phyloP scores from a whole-genome alignment of 2,888 invertebrate genomes.

The Drosophila affinis region DNA sequence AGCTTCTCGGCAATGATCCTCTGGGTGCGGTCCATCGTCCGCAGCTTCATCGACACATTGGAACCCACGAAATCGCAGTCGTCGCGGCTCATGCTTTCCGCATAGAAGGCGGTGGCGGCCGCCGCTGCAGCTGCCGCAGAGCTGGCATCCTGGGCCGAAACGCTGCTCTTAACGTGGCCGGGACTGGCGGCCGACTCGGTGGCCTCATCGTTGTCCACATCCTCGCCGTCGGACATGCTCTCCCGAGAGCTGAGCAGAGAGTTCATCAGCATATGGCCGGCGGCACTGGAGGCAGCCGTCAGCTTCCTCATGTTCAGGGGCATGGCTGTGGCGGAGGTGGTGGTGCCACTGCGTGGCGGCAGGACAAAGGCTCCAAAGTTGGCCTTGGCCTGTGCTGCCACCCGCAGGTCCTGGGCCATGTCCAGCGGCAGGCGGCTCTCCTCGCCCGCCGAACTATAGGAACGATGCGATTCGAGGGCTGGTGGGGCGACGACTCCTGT shows the following conservation, averaged over 20 bases:
- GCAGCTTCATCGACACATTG: constrained; percentile 81
- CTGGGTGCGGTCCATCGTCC: constrained; percentile 82
- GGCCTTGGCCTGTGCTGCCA: constrained; percentile 80
- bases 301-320: constrained; percentile 81
- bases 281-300: constrained; percentile 60
- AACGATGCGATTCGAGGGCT: constrained; percentile 81
- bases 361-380: constrained; percentile 78
- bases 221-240: constrained; percentile 76
- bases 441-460: constrained; percentile 80
- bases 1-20: constrained; percentile 83
- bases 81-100: constrained; percentile 78
- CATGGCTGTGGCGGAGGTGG: constrained; percentile 47
- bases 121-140: constrained; percentile 77
- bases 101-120: constrained; percentile 70
- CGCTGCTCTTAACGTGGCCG: constrained; percentile 67
- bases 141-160: constrained; percentile 69
- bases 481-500: constrained; percentile 63
- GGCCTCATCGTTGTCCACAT: constrained; percentile 66
- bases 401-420: constrained; percentile 82
- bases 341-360: constrained; percentile 65
- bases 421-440: constrained; percentile 79
- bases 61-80: constrained; percentile 82
- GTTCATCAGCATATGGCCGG: constrained; percentile 80
- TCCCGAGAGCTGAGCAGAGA: constrained; percentile 76
- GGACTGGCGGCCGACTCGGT: constrained; percentile 72